A percentile compares a stretch with the other conserved stretches of the same genome.
These are phyloP conservation scores for Heteronetta atricapilla DNA, from an alignment of 2,113 vertebrate genomes.

Conservation along the genomic window DNA sequence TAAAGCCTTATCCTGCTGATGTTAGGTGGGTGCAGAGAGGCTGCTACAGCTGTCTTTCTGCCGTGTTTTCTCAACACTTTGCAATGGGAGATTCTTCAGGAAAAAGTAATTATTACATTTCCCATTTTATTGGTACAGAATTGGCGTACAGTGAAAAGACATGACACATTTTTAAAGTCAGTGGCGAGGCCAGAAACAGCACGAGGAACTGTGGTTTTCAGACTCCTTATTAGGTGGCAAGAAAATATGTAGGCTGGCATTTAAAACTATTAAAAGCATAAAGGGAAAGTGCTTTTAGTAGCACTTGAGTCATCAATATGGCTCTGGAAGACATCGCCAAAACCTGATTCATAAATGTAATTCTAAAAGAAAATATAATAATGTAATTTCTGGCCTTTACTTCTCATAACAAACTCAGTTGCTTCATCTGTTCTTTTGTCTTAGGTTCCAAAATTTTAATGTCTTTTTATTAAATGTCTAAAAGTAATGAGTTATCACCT, in stretches of 20 bases:
- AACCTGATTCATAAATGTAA: not conserved
- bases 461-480: not conserved
- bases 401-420: not conserved
- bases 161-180: not conserved
- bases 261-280: not conserved
- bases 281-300: not conserved
- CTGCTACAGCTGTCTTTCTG: not conserved
- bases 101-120: not conserved
- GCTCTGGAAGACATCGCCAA: not conserved
- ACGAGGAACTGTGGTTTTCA: not conserved
- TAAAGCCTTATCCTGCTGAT: not conserved
- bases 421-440: not conserved
- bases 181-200: not conserved
- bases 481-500: not conserved
- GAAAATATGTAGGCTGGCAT: not conserved
- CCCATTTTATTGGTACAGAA: not conserved
- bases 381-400: not conserved
- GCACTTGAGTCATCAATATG: not conserved
- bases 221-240: not conserved
- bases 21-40: not conserved
- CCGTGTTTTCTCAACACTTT: not conserved
- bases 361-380: not conserved
- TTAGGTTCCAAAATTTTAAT: not conserved
- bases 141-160: not conserved
- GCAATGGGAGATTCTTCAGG: not conserved